Evolutionary conservation across 1,140 invertebrate species (phyloP).

Genomic region (Panagrolaimus sp.): DNA sequence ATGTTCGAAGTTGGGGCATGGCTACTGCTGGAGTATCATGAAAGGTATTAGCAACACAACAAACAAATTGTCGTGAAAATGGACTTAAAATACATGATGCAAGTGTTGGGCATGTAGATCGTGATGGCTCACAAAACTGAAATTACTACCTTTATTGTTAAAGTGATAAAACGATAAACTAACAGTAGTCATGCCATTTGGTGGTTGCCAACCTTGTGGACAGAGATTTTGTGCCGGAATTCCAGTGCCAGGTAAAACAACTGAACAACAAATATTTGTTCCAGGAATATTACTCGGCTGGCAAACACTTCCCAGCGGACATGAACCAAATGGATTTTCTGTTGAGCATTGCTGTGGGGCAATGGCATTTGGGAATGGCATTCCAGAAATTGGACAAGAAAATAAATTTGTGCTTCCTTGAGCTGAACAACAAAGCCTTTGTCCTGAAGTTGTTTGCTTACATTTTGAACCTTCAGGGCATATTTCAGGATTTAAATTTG

Average conservation of each 20-base stretch:
- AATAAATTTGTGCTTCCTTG: slow-evolving; percentile 18
- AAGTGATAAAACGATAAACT: not conserved
- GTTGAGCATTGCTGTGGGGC: slow-evolving; percentile 37
- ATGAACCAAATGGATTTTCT: slow-evolving; percentile 34
- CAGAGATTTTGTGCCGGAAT: slow-evolving; percentile 21
- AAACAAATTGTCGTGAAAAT: slow-evolving; percentile 22
- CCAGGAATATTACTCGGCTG: slow-evolving; percentile 41
- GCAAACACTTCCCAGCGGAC: slow-evolving; percentile 20
- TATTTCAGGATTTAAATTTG: slow-evolving; percentile 2
- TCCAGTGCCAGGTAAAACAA: not conserved
- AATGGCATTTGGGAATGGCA: slow-evolving; percentile 36
- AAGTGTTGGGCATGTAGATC: slow-evolving; percentile 15
- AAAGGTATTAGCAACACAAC: slow-evolving; percentile 7
- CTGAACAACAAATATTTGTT: slow-evolving; percentile 34
- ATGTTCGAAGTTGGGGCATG: not conserved
- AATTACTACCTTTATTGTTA: slow-evolving; percentile 8
- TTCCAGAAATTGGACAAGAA: slow-evolving; percentile 28
- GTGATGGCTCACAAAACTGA: slow-evolving; percentile 27
- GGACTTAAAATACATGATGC: slow-evolving; percentile 24
- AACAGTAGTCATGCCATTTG: slow-evolving; percentile 25
- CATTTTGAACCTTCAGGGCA: slow-evolving; percentile 43
- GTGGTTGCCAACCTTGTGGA: slow-evolving; percentile 29
- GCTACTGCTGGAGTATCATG: not conserved
- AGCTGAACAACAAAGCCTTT: slow-evolving; percentile 32
- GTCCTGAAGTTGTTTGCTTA: slow-evolving; percentile 22